Percentiles rank a stretch among this genome's conserved stretches.
phyloP scores from a whole-genome alignment of 2,113 vertebrate species.

The Polypterus bichir region DNA sequence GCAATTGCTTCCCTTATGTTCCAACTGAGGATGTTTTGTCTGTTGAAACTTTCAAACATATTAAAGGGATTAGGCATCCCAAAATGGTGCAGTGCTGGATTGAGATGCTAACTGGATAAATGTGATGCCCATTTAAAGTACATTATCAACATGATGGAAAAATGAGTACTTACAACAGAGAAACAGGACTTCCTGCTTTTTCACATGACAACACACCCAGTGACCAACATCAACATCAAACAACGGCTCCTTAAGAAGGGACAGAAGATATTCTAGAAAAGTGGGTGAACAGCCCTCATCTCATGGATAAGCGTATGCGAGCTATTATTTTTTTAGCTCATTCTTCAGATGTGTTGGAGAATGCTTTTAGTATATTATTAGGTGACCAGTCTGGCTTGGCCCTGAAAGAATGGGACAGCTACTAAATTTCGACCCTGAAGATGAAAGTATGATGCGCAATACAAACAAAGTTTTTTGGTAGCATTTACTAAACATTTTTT shows the following conservation, averaged over 20 bases:
- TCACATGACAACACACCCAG: conserved; percentile 92
- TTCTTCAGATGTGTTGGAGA: conserved; percentile 86
- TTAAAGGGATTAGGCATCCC: too few species aligned
- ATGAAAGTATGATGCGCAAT: conserved; percentile 76
- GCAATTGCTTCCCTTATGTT: too few species aligned
- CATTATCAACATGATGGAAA: conserved; percentile 90
- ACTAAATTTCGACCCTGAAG: conserved; percentile 85
- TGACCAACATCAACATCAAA: conserved; percentile 91
- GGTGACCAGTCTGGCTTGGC: conserved; percentile 91
- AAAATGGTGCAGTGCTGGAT: too few species aligned
- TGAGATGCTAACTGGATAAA: conserved; percentile 57
- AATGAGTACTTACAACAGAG: conserved; percentile 87
- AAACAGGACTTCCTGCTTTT: conserved; percentile 97
- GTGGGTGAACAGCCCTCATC: conserved; percentile 87
- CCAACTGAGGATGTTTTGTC: too few species aligned
- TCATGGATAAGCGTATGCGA: conserved; percentile 85
- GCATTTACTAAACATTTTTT: conserved; percentile 77
- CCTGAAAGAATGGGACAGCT: conserved; percentile 84
- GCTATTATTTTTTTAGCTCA: conserved; percentile 87
- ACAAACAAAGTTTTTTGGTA: conserved; percentile 80
- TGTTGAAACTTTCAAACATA: too few species aligned
- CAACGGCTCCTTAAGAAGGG: conserved; percentile 89
- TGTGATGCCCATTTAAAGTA: conserved; percentile 90
- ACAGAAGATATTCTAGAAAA: conserved; percentile 84
- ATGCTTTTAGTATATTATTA: conserved; percentile 81